Percentiles rank a stretch among this genome's conserved stretches.
Evolutionary conservation across 2,888 invertebrate genomes (phyloP).

Genomic region (Eupithecia abbreviata): DNA sequence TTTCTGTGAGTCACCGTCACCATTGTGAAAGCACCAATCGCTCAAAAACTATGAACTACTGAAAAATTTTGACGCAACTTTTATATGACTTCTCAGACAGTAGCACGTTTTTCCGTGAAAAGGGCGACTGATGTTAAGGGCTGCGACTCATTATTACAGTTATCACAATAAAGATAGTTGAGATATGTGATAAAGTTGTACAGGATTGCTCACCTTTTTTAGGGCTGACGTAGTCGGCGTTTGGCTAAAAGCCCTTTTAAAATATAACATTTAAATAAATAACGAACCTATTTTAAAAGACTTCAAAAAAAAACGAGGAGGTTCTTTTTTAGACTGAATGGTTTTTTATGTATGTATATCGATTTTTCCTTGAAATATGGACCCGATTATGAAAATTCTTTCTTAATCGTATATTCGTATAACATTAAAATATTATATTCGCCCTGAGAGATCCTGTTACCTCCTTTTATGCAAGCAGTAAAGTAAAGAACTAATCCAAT

Average conservation of each 20-base stretch:
- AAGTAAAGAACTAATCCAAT: slow-evolving; percentile 17
- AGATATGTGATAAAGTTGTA: not conserved
- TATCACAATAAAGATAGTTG: not conserved
- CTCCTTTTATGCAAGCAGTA: not conserved
- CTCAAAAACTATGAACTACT: not conserved
- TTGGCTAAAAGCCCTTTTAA: no score
- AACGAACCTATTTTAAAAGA: no score
- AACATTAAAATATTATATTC: no score
- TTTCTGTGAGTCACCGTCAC: slow-evolving; percentile 11
- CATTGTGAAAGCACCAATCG: not conserved
- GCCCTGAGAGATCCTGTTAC: not conserved
- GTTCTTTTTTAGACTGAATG: no score
- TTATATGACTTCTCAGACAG: not conserved
- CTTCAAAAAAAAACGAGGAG: no score
- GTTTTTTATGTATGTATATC: no score
- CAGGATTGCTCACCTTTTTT: not conserved
- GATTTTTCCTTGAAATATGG: no score
- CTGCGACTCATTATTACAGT: not conserved
- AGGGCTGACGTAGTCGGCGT: no score
- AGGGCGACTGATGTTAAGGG: not conserved
- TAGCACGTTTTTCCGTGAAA: not conserved
- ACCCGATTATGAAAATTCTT: no score
- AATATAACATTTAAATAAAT: no score
- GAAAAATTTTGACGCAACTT: not conserved
- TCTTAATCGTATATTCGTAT: no score